Evolutionary conservation across 2,888 invertebrate species (phyloP), one percentile per base, ranked within the genome.

Genomic region (Troides helena): DNA sequence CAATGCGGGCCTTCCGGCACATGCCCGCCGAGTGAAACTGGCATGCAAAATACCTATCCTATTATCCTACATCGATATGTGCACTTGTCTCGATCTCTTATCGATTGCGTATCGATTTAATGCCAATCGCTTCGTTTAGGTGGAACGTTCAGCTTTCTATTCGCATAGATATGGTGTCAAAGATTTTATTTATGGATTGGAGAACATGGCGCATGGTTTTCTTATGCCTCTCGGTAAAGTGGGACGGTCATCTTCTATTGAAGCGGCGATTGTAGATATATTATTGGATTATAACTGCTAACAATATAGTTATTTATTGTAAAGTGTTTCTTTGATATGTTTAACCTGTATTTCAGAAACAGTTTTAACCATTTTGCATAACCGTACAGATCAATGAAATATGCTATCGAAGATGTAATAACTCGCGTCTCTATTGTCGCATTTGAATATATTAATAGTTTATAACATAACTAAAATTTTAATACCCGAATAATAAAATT

Each of bases 101-200:
- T 69, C 65, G 69, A 69, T 69, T 62, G 57, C 62, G 65, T 69
- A 70, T 70, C 67, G 70, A 59, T 67, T 66, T 66, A 58, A 70
- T 70, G 66, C 66, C 65, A 69, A 61, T 62, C 61, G 56, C 65
- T 56, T 65, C 63, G 62, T 66, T 66, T 62, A 58, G 62, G 57
- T 58, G 66, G 59, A 67, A 58, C 63, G 66, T 70, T 70, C 66
- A 59, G 70, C 70, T 70, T 70, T 70, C 70, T 67, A 66, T 62
- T 70, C 69, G 43, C 53, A 62, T 66, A 57, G 56, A 56, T 69
- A 65, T 62, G 65, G 69, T 69, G 69, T 69, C 69, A 65, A 69
- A 69, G 57, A 63, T 66, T 70, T 63, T 70, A 67, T 67, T 70
- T 70, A 70, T 67, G 67, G 62, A 50, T 62, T 46, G 53, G 62